phyloP scores from a whole-genome alignment of 2,797 vertebrate genomes.

The Microhierax caerulescens region DNA sequence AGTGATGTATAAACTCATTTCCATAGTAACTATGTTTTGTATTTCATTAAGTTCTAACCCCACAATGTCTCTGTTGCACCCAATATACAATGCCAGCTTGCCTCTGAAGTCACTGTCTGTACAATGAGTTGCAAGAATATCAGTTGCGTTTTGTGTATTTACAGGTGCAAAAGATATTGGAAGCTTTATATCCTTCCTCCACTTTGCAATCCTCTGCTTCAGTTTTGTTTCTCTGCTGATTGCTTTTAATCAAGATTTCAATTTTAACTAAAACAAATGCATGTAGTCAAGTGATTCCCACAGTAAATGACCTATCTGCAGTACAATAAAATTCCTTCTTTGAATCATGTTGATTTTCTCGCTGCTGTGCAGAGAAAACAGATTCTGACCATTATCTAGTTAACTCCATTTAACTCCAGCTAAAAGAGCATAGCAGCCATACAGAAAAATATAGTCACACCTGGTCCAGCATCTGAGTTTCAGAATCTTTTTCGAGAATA shows the following conservation, averaged over 20 bases:
- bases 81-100: fast-evolving
- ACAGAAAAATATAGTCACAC: neutral
- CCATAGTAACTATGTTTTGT: neutral
- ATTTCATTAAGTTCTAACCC: neutral
- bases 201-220: neutral
- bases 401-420: neutral
- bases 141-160: neutral
- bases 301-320: neutral
- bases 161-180: neutral
- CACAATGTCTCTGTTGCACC: neutral
- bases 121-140: neutral
- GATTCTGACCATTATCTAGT: neutral
- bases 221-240: neutral
- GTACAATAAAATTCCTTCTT: neutral
- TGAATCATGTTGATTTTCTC: neutral
- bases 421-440: neutral
- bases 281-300: neutral
- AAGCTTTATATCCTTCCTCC: neutral
- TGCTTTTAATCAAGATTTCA: neutral
- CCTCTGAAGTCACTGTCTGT: neutral
- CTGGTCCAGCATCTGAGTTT: neutral
- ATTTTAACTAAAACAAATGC: neutral
- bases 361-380: neutral
- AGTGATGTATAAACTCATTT: neutral
- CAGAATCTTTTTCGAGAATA: neutral